Percentiles rank a stretch among this genome's conserved stretches.
Evolutionary conservation across 1,140 invertebrate species (phyloP).

Genomic region (Cherax destructor): DNA sequence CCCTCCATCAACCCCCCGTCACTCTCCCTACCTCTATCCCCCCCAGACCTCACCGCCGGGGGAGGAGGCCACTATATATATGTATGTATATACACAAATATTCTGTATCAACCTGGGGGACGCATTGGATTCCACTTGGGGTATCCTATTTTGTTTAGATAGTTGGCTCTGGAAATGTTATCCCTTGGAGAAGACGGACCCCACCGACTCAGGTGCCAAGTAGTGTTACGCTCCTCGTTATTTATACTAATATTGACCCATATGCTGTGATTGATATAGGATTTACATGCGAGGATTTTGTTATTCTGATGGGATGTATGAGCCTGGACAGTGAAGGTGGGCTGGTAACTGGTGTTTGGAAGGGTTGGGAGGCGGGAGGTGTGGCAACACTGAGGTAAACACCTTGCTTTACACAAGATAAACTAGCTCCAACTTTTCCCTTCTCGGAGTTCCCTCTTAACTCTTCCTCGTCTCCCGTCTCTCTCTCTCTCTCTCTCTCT

Average conservation of each 20-base stretch:
- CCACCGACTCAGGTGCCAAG: not conserved
- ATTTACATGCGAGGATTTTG: not conserved
- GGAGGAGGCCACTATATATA: too few species aligned
- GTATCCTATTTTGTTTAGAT: not conserved
- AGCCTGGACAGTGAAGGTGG: not conserved
- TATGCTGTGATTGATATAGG: not conserved
- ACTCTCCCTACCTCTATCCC: too few species aligned
- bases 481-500: not conserved
- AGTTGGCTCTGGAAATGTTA: conserved; percentile 1
- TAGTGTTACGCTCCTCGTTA: not conserved
- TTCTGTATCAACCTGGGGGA: not conserved
- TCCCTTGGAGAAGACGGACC: not conserved
- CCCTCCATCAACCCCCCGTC: too few species aligned
- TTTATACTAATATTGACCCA: not conserved
- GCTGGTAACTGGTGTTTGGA: not conserved
- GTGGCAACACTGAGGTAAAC: not conserved
- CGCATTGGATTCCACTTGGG: not conserved
- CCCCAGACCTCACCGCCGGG: not conserved
- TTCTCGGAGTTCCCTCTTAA: not conserved
- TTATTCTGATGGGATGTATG: not conserved
- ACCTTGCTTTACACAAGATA: not conserved
- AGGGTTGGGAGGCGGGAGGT: not conserved
- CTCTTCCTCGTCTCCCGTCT: not conserved
- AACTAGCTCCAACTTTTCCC: not conserved
- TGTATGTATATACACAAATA: not conserved